These are phyloP conservation scores for Heterotilapia buettikoferi DNA, from an alignment of 2,113 vertebrate genomes.

Conservation along the genomic window DNA sequence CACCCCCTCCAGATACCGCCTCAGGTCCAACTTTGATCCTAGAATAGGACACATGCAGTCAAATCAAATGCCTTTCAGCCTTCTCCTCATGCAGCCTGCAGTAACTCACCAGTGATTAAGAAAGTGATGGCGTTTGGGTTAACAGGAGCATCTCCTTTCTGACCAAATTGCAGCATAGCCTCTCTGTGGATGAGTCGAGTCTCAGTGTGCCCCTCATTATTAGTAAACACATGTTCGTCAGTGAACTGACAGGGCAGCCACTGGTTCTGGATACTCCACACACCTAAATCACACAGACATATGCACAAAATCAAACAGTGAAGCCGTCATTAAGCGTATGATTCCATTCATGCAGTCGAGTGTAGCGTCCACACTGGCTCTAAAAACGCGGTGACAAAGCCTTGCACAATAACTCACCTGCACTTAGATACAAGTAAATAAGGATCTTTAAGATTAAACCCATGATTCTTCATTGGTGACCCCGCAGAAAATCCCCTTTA, in stretches of 20 bases:
- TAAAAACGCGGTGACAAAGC: not conserved
- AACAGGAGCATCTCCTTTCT: constrained; percentile 48
- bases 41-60: not conserved
- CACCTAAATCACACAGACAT: not conserved
- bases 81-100: not conserved
- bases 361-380: not conserved
- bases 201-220: constrained; percentile 7
- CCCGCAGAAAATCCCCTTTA: not conserved
- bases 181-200: constrained; percentile 30
- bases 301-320: not conserved
- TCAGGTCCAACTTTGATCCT: constrained; percentile 66
- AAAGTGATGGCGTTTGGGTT: constrained; percentile 63
- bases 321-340: not conserved
- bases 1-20: constrained; percentile 21
- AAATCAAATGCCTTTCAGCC: not conserved
- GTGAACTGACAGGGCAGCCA: constrained; percentile 69
- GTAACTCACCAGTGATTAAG: constrained; percentile 57
- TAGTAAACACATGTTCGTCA: constrained; percentile 42
- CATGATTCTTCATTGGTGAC: not conserved
- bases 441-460: not conserved
- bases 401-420: constrained; percentile 21
- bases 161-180: constrained; percentile 68
- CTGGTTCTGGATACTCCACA: constrained; percentile 16
- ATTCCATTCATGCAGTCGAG: not conserved
- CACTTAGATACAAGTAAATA: not conserved